Percentiles rank a stretch among this genome's conserved stretches.
Evolutionary conservation across 2,888 invertebrate species (phyloP).

Genomic region (Acanthoscelides obtectus): DNA sequence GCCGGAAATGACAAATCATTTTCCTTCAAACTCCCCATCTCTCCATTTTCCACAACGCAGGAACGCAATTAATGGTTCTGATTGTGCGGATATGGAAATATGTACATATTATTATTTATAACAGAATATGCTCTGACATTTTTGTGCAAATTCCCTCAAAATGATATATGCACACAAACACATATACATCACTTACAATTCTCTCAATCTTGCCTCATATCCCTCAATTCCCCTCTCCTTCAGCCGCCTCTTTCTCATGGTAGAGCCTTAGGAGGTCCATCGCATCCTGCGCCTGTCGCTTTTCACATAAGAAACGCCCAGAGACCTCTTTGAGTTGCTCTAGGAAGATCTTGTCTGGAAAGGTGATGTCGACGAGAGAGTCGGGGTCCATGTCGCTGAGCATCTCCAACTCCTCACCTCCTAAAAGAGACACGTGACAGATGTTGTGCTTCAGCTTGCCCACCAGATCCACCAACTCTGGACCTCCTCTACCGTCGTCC

Average conservation of each 20-base stretch:
- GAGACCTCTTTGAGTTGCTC: constrained; percentile 81
- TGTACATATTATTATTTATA: no score
- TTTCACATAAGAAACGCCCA: constrained; percentile 66
- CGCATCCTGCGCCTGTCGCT: constrained; percentile 82
- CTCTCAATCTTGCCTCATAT: neutral
- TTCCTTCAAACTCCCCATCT: no score
- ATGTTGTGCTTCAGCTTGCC: constrained; percentile 75
- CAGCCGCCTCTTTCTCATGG: constrained; percentile 43
- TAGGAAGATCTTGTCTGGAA: constrained; percentile 67
- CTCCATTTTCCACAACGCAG: no score
- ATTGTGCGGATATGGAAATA: no score
- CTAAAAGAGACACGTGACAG: constrained; percentile 78
- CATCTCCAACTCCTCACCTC: constrained; percentile 78
- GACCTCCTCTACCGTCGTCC: constrained; percentile 46
- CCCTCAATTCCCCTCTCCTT: neutral
- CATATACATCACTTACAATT: neutral
- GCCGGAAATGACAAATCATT: no score
- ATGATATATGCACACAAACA: neutral
- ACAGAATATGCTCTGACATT: no score
- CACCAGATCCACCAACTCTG: constrained; percentile 68
- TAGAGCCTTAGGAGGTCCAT: constrained; percentile 78
- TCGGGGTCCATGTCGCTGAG: constrained; percentile 88
- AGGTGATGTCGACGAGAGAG: constrained; percentile 74
- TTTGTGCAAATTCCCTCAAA: no score
- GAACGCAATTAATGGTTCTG: no score